A percentile compares a stretch with the other conserved stretches of the same genome.
Evolutionary conservation across 2,888 invertebrate species (phyloP).

Genomic region (Clunio marinus): DNA sequence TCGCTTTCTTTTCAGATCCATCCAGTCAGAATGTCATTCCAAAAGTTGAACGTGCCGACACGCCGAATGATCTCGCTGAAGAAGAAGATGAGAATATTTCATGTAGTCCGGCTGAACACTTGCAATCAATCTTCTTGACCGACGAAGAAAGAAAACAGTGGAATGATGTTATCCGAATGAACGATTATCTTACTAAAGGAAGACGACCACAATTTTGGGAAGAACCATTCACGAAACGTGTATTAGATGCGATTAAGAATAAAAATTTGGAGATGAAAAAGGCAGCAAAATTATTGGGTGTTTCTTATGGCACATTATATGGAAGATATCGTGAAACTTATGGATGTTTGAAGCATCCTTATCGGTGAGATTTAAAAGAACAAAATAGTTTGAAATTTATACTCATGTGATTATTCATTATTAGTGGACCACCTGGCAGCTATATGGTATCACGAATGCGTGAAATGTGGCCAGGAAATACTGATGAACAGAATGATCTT

Average conservation of each 20-base stretch:
- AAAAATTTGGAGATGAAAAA: constrained; percentile 92
- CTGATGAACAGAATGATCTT: constrained; percentile 32
- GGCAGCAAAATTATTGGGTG: constrained; percentile 82
- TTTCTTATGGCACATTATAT: constrained; percentile 86
- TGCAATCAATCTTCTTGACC: constrained; percentile 44
- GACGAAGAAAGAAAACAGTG: constrained; percentile 45
- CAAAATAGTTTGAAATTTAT: no score
- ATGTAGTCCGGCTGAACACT: constrained; percentile 16
- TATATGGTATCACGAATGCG: constrained; percentile 31
- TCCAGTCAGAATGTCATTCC: constrained; percentile 37
- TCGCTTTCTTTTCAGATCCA: not conserved
- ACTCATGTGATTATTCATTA: no score
- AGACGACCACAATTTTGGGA: constrained; percentile 90
- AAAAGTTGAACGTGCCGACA: constrained; percentile 41
- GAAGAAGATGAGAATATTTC: constrained; percentile 40
- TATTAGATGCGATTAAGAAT: constrained; percentile 75
- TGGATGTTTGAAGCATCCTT: constrained; percentile 81
- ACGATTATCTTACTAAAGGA: constrained; percentile 80
- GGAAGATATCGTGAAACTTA: constrained; percentile 85
- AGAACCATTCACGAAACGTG: constrained; percentile 79
- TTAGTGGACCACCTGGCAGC: constrained; percentile 31
- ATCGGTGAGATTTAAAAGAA: constrained; percentile 65
- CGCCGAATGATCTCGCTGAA: constrained; percentile 39
- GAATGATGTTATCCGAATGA: constrained; percentile 74
- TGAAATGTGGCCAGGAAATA: constrained; percentile 28